Percentiles rank a stretch among this genome's conserved stretches.
Evolutionary conservation across 2,797 vertebrate species (phyloP).

Genomic region (Stomatorhinus walkeri): DNA sequence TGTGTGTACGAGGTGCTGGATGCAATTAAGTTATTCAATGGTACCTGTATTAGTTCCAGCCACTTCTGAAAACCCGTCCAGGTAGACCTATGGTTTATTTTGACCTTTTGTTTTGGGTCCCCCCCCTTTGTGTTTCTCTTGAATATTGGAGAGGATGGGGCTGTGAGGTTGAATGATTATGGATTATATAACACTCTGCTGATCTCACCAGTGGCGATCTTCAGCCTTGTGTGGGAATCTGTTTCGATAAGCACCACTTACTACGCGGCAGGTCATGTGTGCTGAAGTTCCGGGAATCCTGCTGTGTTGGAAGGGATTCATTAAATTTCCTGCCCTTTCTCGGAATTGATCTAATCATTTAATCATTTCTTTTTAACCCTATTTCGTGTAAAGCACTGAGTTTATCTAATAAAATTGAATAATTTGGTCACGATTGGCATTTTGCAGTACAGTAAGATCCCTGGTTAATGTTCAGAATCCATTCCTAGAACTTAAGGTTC

Average conservation of each 20-base stretch:
- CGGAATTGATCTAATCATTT: conserved; percentile 13
- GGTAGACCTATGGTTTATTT: conserved; percentile 52
- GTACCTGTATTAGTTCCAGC: conserved; percentile 95
- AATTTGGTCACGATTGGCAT: background rate
- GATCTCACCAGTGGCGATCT: background rate
- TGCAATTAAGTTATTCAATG: conserved; percentile 97
- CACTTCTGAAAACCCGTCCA: conserved; percentile 98
- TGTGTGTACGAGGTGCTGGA: conserved; percentile 95
- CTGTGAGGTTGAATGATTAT: background rate
- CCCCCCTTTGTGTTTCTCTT: background rate
- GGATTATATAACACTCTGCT: background rate
- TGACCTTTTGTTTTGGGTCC: background rate
- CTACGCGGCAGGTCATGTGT: background rate
- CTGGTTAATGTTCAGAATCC: background rate
- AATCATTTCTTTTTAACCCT: conserved; percentile 9
- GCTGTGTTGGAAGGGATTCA: conserved; percentile 6
- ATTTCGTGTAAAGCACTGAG: conserved; percentile 2
- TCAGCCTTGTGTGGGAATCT: background rate
- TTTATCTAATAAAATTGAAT: conserved; percentile 1
- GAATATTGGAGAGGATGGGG: background rate
- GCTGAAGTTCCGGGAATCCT: conserved; percentile 3
- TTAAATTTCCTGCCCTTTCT: conserved; percentile 5
- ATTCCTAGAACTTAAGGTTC: background rate
- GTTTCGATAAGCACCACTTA: conserved; percentile 8
- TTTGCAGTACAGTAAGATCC: background rate